Evolutionary conservation across 2,797 vertebrate genomes (phyloP), one percentile per base, ranked within the genome.

Genomic region (Paramormyrops hopkinsi): DNA sequence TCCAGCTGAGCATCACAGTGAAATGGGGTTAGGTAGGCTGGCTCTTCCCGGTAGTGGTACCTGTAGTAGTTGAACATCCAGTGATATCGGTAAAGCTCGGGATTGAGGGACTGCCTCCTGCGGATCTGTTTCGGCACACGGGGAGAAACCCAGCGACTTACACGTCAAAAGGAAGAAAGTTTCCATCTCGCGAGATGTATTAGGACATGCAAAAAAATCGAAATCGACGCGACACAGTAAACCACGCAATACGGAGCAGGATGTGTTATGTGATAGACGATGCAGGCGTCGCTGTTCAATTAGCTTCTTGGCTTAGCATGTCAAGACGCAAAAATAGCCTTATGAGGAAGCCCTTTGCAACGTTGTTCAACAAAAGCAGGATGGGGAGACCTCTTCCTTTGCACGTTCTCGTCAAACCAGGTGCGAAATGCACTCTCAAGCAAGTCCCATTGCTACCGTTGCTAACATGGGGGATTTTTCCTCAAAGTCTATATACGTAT

Each of bases 1-100:
- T 99, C 98, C 41, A 99, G 96, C 89, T 91, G 95, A 82, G 95
- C 95, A n/a, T 97, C 97, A 91, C 98, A 99, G 91, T 97, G 97
- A 92, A 99, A 99, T n/a, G 97, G 97, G 0, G 93, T 96, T 90
- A 97, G 93, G 69, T 94, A 96, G 94, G 96, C 97, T 29, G 95
- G 93, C 0, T 51, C 59, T 22, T 37, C 86, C 1, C 89, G 84
- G 0, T 91, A 1, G 50, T 94, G 89, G 0, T 91, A 29, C 29
- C 29, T 29, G 29, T 29, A 91, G 6, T 8, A 62, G 93, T 12
- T 88, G 94, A 87, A 62, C 59, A 90, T 90, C 73, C 90, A 11
- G 88, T 94, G 89, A 44, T 94, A 82, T 22, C 0, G 17, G 19
- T 29, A 29, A 29, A 1, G 29, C 29, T 29, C 29, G 29, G 29